These are phyloP conservation scores for Rotaria magnacalcarata DNA, from an alignment of 2,888 invertebrate species.

Conservation along the genomic window DNA sequence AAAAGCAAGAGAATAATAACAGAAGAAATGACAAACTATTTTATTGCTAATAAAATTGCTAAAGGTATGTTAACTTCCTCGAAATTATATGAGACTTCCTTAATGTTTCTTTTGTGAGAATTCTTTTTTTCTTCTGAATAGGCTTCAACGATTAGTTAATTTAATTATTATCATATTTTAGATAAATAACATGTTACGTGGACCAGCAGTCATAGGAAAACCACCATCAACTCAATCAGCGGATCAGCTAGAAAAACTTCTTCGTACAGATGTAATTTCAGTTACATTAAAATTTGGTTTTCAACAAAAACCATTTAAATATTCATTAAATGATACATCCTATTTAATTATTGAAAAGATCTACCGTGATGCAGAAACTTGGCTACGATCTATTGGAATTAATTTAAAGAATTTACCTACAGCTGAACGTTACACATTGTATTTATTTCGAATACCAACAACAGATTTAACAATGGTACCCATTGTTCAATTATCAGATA, in stretches of 20 bases:
- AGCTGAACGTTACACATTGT: background rate
- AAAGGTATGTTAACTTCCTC: background rate
- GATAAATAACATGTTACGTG: background rate
- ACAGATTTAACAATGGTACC: conserved; percentile 21
- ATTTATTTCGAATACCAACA: conserved; percentile 2
- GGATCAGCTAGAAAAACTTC: background rate
- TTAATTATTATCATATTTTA: background rate
- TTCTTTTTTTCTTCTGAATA: background rate
- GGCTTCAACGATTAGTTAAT: background rate
- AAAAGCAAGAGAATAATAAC: no score
- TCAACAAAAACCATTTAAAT: background rate
- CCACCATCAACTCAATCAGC: background rate
- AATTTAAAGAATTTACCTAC: background rate
- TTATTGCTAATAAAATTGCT: background rate
- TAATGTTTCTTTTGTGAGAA: no score
- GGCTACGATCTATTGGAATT: background rate
- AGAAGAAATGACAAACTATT: background rate
- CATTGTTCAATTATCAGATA: background rate
- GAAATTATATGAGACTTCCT: background rate
- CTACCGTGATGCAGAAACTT: background rate
- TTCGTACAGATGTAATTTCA: background rate
- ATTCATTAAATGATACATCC: background rate
- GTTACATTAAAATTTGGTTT: background rate
- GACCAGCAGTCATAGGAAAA: background rate
- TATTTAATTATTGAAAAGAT: background rate